Evolutionary conservation across 2,888 invertebrate genomes (phyloP), one percentile per base, ranked within the genome.

Genomic region (Phasia obesa): DNA sequence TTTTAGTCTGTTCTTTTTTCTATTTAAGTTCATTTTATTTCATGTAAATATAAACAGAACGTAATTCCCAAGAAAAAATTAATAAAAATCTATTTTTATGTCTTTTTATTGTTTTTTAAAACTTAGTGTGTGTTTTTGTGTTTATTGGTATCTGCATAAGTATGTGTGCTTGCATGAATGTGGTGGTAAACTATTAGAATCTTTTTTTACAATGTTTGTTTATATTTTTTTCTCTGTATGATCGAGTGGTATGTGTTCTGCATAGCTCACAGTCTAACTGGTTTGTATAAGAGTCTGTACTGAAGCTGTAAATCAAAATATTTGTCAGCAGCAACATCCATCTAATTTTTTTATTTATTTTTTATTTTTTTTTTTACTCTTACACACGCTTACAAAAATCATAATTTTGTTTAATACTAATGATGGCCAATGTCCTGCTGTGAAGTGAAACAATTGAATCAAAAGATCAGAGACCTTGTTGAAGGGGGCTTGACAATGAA

Each of bases 231-330:
- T 70, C 62, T 70, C 35, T 35, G 1, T 35, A 35, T 35, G 23
- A 51, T 57, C 42, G 25, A 49, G 21, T 57, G 23, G 23, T 31
- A 19, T 71, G 49, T 67, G n/a, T n/a, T n/a, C n/a, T n/a, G n/a
- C n/a, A n/a, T 62, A 15, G 9, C 0, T 73, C 15, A 51, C 25
- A 25, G 51, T 0, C 35, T 38, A 21, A n/a, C n/a, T 38, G 38
- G n/a, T 13, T 53, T 27, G 21, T 38, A 21, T 35, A 7, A 35
- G 17, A 35, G 35, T 44, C 53, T 70, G 49, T 70, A 31, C 47
- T 75, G 59, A 70, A 62, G 75, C 71, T 79, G 76, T 83, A 83
- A 79, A 79, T 83, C 83, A 79, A 83, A 79, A 76, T 79, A 83
- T 83, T 79, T 83, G 83, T 83, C 79, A 83, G 83, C 83, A 71